These are phyloP conservation scores for Antheraea mylitta DNA, from an alignment of 1,140 invertebrate species.

Conservation along the genomic window DNA sequence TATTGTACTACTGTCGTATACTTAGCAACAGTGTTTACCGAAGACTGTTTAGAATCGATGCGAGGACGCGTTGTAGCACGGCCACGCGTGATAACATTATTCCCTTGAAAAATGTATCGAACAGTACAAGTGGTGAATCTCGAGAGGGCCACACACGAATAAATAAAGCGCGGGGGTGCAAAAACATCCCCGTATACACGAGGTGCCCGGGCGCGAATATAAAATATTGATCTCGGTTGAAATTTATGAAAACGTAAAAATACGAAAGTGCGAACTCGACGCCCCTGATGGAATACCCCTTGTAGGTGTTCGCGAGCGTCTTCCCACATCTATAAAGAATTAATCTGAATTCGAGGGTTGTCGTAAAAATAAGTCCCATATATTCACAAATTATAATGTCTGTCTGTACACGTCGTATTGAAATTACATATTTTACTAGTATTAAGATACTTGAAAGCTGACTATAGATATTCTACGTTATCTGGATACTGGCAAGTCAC, in stretches of 20 bases:
- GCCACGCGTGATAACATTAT: constrained; percentile 54
- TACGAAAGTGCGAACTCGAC: constrained; percentile 40
- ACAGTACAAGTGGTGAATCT: constrained; percentile 49
- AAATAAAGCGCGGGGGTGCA: constrained; percentile 41
- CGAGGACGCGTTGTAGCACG: constrained; percentile 13
- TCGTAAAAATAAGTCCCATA: constrained; percentile 15
- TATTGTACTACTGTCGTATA: too few relatives aligned
- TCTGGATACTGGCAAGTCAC: too few relatives aligned
- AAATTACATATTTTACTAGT: background rate
- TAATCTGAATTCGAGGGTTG: constrained; percentile 20
- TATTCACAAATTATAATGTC: background rate
- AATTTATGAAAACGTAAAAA: constrained; percentile 71
- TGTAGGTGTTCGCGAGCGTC: constrained; percentile 31
- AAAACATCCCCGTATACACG: constrained; percentile 41
- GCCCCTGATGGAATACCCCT: constrained; percentile 45
- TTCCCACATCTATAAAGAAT: constrained; percentile 26
- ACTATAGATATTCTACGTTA: too few relatives aligned
- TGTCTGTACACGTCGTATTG: background rate
- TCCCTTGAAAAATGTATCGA: constrained; percentile 59
- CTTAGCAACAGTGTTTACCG: background rate
- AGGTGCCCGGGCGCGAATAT: constrained; percentile 43
- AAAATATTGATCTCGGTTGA: constrained; percentile 63
- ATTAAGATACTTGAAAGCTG: too few relatives aligned
- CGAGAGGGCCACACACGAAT: constrained; percentile 43
- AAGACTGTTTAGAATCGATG: constrained; percentile 10